A percentile compares a stretch with the other conserved stretches of the same genome.
Conservation (phyloP, 2,113 vertebrate genomes). For the Emydura subglobosa region DNA sequence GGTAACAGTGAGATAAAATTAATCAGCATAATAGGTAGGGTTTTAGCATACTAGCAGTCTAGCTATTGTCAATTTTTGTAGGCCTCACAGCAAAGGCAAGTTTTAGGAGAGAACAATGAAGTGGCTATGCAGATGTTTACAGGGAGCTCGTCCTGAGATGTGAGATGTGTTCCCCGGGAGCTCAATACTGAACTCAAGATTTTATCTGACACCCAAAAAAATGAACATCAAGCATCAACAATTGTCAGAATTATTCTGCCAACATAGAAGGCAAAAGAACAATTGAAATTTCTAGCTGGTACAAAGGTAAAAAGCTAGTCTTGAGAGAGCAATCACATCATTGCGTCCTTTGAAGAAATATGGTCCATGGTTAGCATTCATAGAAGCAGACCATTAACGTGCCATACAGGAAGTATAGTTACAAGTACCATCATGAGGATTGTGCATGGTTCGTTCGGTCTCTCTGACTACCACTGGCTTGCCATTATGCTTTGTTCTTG, state of each 20-base stretch:
- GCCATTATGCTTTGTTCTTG: not conserved
- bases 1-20: no score
- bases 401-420: not conserved
- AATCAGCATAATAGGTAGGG: no score
- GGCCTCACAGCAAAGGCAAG: no score
- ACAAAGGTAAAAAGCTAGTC: not conserved
- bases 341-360: not conserved
- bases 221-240: not conserved
- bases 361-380: not conserved
- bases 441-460: not conserved
- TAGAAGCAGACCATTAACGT: not conserved
- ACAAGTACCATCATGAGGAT: not conserved
- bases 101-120: no score
- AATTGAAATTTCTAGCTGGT: not conserved
- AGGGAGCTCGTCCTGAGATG: no score
- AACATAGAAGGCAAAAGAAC: constrained; percentile 6
- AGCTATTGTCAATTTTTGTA: no score
- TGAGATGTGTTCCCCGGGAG: no score
- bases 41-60: no score
- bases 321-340: not conserved
- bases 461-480: not conserved
- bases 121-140: no score
- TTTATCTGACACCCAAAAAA: not conserved
- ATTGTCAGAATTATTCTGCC: not conserved
- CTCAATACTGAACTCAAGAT: not conserved